Percentiles rank a stretch among this genome's conserved stretches.
Evolutionary conservation across 64 coral and sea anemone genomes (phyloP).

Genomic region (Porites lutea): DNA sequence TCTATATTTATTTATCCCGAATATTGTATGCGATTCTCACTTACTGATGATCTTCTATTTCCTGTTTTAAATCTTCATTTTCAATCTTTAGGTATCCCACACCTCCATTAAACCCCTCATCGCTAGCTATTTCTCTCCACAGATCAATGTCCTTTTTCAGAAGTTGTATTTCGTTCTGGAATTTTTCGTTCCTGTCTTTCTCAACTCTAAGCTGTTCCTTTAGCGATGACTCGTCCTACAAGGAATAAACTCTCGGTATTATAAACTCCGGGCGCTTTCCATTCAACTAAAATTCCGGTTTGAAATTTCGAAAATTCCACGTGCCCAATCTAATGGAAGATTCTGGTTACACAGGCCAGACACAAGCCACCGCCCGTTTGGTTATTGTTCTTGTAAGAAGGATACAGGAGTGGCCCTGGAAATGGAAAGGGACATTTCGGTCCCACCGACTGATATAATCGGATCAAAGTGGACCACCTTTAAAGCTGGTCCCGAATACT

Average conservation of each 20-base stretch:
- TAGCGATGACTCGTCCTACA: neutral
- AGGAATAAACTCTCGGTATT: neutral
- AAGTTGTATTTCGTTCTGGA: neutral
- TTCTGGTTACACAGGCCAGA: no score
- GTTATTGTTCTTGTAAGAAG: no score
- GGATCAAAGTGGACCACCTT: no score
- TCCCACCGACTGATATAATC: no score
- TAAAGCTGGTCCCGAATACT: no score
- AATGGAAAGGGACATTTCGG: no score
- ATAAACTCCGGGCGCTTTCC: no score
- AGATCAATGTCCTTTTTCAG: neutral
- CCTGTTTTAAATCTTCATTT: slow-evolving; percentile 48
- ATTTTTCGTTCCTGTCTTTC: neutral
- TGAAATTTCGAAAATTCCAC: no score
- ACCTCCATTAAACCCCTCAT: neutral
- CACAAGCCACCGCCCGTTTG: no score
- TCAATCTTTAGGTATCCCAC: neutral
- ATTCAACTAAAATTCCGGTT: neutral
- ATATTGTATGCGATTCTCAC: neutral
- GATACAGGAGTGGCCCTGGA: no score
- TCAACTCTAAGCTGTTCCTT: neutral
- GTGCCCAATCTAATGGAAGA: no score
- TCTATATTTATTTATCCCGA: no score
- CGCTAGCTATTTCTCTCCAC: neutral
- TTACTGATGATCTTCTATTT: slow-evolving; percentile 34